Base-by-base conservation (phyloP, 2,113 vertebrate species). In the Rutilus rutilus region DNA sequence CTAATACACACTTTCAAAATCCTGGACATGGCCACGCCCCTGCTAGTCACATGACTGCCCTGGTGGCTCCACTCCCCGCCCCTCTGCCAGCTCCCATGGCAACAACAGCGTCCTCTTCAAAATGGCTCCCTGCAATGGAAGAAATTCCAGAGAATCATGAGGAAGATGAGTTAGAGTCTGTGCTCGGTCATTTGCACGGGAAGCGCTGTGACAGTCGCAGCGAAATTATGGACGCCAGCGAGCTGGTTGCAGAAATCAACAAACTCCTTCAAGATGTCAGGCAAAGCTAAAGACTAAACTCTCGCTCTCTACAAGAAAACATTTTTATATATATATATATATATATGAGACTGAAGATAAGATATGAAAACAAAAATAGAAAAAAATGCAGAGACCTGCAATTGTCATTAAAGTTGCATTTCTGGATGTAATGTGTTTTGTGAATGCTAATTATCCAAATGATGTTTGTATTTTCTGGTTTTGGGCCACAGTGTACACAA, bases 51-150 rank as follows among this genome's bases (percentile, higher is more conserved):
- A 93, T 94, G 62, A 91, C 93, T 0, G 90, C 90, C 0, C 73
- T 90, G 77, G 91, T 92, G 83, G 91, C 89, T 80, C 93, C 93
- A 36, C 90, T 91, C 1, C 47, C 91, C n/a, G 89, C 86, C 82
- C 92, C 93, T 82, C 83, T 91, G 1, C 76, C 90, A 0, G 82
- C 89, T 15, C 47, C 90, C 0, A 89, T 86, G 2, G 79, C 86
- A 0, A 80, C 92, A 71, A 87, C 90, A 0, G 92, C 90, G 7
- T 96, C 96, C 2, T 94, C 96, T 1, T 96, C 96, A 6, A 99
- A 99, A 30, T 99, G 98, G 98, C 94, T 99, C 84, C 98, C 98
- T 0, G 98, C 98, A 89, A 99, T 99, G 98, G 98, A 99, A 93
- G 98, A 99, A 91, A 99, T 99, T 90, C 98, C 98, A 0, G 98